Percentiles rank a stretch among this genome's conserved stretches.
Evolutionary conservation across 2,888 invertebrate genomes (phyloP).

Genomic region (Stictocephala bisonia): DNA sequence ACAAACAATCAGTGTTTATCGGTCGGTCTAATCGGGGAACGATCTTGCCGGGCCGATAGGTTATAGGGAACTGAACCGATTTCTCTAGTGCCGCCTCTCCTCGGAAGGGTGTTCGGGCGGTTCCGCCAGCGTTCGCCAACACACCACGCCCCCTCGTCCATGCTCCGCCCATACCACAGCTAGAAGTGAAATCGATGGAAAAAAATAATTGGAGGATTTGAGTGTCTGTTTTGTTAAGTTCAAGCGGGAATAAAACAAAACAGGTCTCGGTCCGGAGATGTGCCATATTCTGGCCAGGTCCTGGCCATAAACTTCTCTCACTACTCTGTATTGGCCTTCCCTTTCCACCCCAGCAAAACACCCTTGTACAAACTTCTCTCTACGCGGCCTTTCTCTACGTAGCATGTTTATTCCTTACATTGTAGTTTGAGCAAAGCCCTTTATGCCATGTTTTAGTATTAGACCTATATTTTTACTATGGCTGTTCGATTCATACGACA

Average conservation of each 20-base stretch:
- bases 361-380: too few relatives aligned
- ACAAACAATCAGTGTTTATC: conserved; percentile 20
- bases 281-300: conserved; percentile 35
- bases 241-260: conserved; percentile 31
- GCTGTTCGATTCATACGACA: too few relatives aligned
- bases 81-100: not conserved
- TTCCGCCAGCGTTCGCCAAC: conserved; percentile 36
- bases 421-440: too few relatives aligned
- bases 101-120: conserved; percentile 24
- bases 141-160: conserved; percentile 1
- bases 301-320: conserved; percentile 1
- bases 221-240: conserved; percentile 37
- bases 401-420: too few relatives aligned
- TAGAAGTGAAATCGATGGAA: conserved; percentile 45
- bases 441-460: too few relatives aligned
- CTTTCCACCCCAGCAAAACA: too few relatives aligned
- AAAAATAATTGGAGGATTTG: conserved; percentile 42
- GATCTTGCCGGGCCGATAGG: conserved; percentile 42
- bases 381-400: too few relatives aligned
- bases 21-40: too few relatives aligned
- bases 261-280: conserved; percentile 26
- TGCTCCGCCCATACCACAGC: conserved; percentile 41
- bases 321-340: too few relatives aligned
- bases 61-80: conserved; percentile 40
- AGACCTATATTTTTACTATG: too few relatives aligned